phyloP scores from a whole-genome alignment of 2,888 invertebrate genomes.

The Rotaria magnacalcarata region DNA sequence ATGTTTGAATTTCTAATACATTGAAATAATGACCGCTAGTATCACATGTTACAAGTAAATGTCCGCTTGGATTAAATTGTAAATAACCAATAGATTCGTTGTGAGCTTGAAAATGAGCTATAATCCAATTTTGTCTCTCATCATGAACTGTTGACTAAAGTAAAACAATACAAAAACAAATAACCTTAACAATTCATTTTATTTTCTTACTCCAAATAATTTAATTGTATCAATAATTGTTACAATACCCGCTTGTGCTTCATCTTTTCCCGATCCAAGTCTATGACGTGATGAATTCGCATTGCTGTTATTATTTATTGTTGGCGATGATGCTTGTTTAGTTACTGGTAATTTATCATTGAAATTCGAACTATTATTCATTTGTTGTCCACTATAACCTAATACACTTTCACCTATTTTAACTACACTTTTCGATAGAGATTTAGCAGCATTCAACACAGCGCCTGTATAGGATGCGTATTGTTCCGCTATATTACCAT shows the following conservation, averaged over 20 bases:
- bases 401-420: conserved; percentile 43
- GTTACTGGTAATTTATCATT: conserved; percentile 20
- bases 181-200: too few relatives aligned
- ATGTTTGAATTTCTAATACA: conserved; percentile 85
- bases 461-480: conserved; percentile 41
- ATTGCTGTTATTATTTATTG: not conserved
- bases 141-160: conserved; percentile 36
- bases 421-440: conserved; percentile 42
- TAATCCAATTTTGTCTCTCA: conserved; percentile 45
- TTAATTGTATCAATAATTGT: conserved; percentile 43
- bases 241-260: conserved; percentile 36
- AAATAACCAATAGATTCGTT: conserved; percentile 77
- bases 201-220: not conserved
- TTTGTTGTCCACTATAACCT: conserved; percentile 33
- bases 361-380: not conserved
- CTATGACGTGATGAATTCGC: not conserved
- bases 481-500: conserved; percentile 31
- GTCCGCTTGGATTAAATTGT: conserved; percentile 83
- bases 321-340: not conserved
- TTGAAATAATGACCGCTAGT: conserved; percentile 89
- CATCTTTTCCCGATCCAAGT: conserved; percentile 38
- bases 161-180: not conserved
- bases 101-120: conserved; percentile 49
- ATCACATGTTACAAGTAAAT: conserved; percentile 82
- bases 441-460: conserved; percentile 44